A percentile compares a stretch with the other conserved stretches of the same genome.
Evolutionary conservation across 2,797 vertebrate species (phyloP).

Genomic region (Thripadectes ignobilis): DNA sequence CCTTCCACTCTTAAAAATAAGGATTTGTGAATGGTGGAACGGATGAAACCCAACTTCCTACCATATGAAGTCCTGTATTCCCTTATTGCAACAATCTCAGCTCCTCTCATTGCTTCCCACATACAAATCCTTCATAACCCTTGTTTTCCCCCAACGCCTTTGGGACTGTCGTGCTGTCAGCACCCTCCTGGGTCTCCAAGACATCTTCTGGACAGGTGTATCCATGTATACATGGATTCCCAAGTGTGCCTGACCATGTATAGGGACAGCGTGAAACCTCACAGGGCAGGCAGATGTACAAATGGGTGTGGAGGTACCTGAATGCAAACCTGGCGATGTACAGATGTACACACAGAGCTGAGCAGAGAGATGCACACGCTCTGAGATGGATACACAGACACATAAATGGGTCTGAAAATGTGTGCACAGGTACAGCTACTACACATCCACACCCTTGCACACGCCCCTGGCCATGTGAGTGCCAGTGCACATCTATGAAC

Average conservation of each 20-base stretch:
- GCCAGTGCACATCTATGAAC: too few species aligned
- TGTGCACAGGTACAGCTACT: rapidly evolving
- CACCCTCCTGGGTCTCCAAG: background rate
- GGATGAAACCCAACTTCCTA: background rate
- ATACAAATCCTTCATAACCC: background rate
- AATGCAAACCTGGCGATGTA: background rate
- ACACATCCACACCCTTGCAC: background rate
- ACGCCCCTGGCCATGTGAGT: too few species aligned
- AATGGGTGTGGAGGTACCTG: background rate
- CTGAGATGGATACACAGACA: background rate
- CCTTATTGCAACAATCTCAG: background rate
- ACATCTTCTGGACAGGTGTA: background rate
- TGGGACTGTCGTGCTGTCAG: background rate
- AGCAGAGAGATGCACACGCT: background rate
- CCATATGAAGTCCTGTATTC: background rate
- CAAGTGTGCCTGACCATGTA: background rate
- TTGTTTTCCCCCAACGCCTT: background rate
- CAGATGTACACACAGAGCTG: background rate
- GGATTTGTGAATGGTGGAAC: background rate
- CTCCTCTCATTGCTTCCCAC: background rate
- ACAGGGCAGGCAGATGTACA: background rate
- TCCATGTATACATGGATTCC: rapidly evolving
- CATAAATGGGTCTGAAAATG: background rate
- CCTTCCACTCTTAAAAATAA: background rate
- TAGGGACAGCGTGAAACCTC: background rate